Base-by-base conservation (phyloP, 2,113 vertebrate genomes). In the Asarcornis scutulata region DNA sequence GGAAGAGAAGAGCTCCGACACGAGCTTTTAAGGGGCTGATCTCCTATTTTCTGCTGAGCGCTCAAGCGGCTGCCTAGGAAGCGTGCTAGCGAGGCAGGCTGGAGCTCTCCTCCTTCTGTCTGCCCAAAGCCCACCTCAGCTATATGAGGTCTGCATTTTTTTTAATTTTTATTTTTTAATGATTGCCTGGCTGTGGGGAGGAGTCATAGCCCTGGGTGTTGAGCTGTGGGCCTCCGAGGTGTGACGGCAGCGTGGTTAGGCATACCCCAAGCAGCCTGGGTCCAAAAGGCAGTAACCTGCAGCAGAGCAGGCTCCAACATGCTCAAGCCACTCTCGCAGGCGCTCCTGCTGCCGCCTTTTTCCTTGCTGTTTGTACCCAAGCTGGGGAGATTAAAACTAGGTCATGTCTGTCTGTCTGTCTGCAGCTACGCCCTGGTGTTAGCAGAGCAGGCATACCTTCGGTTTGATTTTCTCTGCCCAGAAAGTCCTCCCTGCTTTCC, bases 121-220 rank as follows among this genome's bases (percentile, higher is more conserved):
- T 90, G 44, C 31, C n/a, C 17, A 14, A 17, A 26, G 14, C 2
- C 27, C 52, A 9, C 52, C 52, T 32, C 31, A 9, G 13, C 21
- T 9, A 26, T 3, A 3, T 2, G 8, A 34, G 63, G 17, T 34
- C 62, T 66, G 18, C 1, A 4, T 20, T 56, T 56, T 53, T 26
- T 40, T 40, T 40, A 18, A 15, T 42, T 44, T 26, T 40, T 40
- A 18, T 46, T 46, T 46, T 6, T 23, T 6, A 17, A 15, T 13
- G 36, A 4, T 7, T 48, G 4, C 4, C 59, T 0, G 3, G 5
- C 11, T 48, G 0, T 2, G 25, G 72, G 38, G 53, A 44, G 34
- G 32, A 29, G 58, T 34, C 29, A 5, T 1, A 1, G 48, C 64
- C 36, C 1, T 5, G 3, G 32, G 31, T 32, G 11, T 8, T 20